Evolutionary conservation across 1,140 invertebrate genomes (phyloP).

Genomic region (Cecropterus lyciades): DNA sequence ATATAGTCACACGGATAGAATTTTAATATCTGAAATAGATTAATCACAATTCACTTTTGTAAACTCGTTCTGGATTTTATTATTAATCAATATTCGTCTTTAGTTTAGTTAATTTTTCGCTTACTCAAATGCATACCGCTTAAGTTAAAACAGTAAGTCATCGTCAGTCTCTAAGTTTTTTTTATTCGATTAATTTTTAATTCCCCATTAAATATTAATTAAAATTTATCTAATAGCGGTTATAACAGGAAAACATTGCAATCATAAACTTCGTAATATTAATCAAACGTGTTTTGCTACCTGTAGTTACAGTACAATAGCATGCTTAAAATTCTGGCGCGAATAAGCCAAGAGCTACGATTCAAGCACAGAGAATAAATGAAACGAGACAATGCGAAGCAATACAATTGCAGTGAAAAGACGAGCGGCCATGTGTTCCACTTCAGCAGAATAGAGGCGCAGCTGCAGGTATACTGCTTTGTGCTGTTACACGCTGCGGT

Average conservation of each 20-base stretch:
- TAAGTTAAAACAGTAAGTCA: too few relatives aligned
- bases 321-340: constrained; percentile 17
- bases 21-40: too few relatives aligned
- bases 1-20: too few relatives aligned
- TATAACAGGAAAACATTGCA: neutral
- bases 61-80: too few relatives aligned
- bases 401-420: constrained; percentile 79
- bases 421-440: constrained; percentile 48
- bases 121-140: too few relatives aligned
- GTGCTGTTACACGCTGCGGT: constrained; percentile 14
- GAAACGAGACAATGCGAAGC: constrained; percentile 74
- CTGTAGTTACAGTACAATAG: neutral
- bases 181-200: too few relatives aligned
- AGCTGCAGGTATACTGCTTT: constrained; percentile 28
- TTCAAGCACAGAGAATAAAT: constrained; percentile 67
- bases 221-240: too few relatives aligned
- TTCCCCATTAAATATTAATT: too few relatives aligned
- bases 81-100: too few relatives aligned
- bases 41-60: too few relatives aligned
- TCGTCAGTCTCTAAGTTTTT: too few relatives aligned
- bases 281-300: neutral
- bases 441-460: constrained; percentile 26
- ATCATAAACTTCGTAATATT: neutral
- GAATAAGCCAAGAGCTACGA: constrained; percentile 41
- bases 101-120: too few relatives aligned